A percentile compares a stretch with the other conserved stretches of the same genome.
Conservation (phyloP, 2,113 vertebrate genomes). For the Syngnathus typhle region DNA sequence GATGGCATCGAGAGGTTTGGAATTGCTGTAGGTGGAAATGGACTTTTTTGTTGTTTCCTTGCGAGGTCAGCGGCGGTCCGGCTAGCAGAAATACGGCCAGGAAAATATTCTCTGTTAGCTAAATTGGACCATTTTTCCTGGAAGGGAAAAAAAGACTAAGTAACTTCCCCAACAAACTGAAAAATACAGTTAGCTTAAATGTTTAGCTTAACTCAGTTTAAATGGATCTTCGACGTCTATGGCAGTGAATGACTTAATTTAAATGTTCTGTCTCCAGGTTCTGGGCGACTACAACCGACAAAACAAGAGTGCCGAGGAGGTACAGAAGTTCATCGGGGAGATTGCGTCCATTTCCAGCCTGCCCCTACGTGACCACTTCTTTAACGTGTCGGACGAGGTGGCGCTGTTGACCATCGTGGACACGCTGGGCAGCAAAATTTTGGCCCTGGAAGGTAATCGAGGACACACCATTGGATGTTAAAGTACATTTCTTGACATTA, state of each 20-base stretch:
- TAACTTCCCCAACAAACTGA: not conserved
- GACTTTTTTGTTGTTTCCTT: not conserved
- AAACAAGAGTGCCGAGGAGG: slow-evolving; percentile 76
- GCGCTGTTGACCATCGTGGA: slow-evolving; percentile 86
- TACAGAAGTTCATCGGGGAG: slow-evolving; percentile 83
- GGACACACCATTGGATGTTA: not conserved
- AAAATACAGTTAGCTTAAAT: not conserved
- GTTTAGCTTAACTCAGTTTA: no score
- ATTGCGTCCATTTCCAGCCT: slow-evolving; percentile 86
- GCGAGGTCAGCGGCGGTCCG: not conserved
- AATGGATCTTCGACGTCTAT: no score
- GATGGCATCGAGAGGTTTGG: slow-evolving; percentile 87
- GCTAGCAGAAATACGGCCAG: not conserved
- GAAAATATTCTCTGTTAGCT: not conserved
- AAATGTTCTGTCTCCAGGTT: slow-evolving; percentile 71
- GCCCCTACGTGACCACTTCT: slow-evolving; percentile 87
- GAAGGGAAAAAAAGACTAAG: not conserved
- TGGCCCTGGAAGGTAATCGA: slow-evolving; percentile 88
- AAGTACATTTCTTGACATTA: not conserved
- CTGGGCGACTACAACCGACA: slow-evolving; percentile 89
- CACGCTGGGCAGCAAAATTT: slow-evolving; percentile 87
- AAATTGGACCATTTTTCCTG: not conserved
- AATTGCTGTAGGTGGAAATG: slow-evolving; percentile 83
- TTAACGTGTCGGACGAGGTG: slow-evolving; percentile 92
- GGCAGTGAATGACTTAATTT: no score